These are phyloP conservation scores for Mus spicilegus DNA, from an alignment of 2,113 vertebrate species.

Conservation along the genomic window DNA sequence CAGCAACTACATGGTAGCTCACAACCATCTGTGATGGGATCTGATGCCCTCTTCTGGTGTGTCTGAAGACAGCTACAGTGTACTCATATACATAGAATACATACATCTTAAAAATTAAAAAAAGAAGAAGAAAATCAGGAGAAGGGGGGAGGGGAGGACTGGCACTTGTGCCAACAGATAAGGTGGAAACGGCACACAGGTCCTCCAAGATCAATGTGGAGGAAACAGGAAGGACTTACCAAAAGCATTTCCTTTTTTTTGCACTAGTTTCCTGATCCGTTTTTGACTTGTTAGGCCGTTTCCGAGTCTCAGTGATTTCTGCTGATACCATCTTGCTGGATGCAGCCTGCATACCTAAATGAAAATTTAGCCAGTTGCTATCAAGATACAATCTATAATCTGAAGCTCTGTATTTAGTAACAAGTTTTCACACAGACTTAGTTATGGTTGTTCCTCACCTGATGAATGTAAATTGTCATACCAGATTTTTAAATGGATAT, in stretches of 20 bases:
- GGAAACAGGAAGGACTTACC: slow-evolving; percentile 85
- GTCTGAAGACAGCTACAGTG: too few species aligned
- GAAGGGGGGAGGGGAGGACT: background rate
- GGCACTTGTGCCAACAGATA: background rate
- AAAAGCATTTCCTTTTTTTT: slow-evolving; percentile 88
- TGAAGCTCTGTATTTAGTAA: too few species aligned
- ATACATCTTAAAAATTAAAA: too few species aligned
- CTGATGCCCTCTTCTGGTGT: too few species aligned
- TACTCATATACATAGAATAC: too few species aligned
- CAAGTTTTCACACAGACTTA: background rate
- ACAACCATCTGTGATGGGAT: too few species aligned
- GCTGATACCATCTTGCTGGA: slow-evolving; percentile 88
- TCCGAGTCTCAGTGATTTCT: slow-evolving; percentile 81
- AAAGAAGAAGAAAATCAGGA: background rate
- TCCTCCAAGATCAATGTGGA: background rate
- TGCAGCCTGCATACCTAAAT: slow-evolving; percentile 93
- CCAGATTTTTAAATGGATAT: background rate
- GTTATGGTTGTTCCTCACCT: background rate
- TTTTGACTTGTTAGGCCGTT: slow-evolving; percentile 81
- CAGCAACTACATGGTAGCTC: too few species aligned
- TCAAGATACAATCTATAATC: background rate
- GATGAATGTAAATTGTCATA: background rate
- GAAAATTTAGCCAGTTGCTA: background rate
- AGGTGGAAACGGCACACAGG: background rate
- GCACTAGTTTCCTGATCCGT: slow-evolving; percentile 64